Base-by-base conservation (phyloP, 37 sponge, comb jelly and placozoan genomes). In the Diacarnus erythraeanus region DNA sequence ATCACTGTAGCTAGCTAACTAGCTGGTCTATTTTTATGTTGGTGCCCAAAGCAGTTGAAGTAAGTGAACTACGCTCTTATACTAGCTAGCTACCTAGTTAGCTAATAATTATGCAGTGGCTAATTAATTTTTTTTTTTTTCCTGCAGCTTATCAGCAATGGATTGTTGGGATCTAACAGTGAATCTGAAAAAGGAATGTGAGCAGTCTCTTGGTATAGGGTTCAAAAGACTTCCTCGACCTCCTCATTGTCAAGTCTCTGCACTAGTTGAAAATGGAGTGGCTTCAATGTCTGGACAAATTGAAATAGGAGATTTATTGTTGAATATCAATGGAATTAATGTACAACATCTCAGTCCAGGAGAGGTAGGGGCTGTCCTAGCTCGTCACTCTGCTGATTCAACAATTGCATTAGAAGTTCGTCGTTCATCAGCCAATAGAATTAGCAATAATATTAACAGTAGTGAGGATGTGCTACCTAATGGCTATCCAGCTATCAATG, bases 131-230 rank as follows among this genome's bases (percentile, higher is more conserved):
- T 37, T 3, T 6, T 33, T 68, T 6, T 37, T 3, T 68, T 6
- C 37, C 8, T 68, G 3, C 37, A 6, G 38, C 30, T n/a, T 20
- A 8, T 23, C 57, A 58, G 20, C 4, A 8, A 71, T 58, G 70
- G 80, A n/a, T n/a, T n/a, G n/a, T n/a, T n/a, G n/a, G n/a, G n/a
- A 80, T 38, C 20, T 77, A 15, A 40, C 69, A 0, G 58, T 75
- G 10, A 37, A 65, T 1, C 69, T 83, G 23, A 67, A 34, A 0
- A 54, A 69, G 27, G 40, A 20, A 15, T 41, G 37, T 30, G 77
- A 59, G 9, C 77, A 84, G 60, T 2, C 39, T n/a, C 69, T 84
- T 57, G 84, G 84, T 3, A 84, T 84, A n/a, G 77, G 84, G 21
- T 68, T 72, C 41, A 39, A 61, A 33, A 40, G 57, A 68, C 70